A percentile compares a stretch with the other conserved stretches of the same genome.
phyloP scores from a whole-genome alignment of 2,113 vertebrate species.

The Proterorhinus semilunaris region DNA sequence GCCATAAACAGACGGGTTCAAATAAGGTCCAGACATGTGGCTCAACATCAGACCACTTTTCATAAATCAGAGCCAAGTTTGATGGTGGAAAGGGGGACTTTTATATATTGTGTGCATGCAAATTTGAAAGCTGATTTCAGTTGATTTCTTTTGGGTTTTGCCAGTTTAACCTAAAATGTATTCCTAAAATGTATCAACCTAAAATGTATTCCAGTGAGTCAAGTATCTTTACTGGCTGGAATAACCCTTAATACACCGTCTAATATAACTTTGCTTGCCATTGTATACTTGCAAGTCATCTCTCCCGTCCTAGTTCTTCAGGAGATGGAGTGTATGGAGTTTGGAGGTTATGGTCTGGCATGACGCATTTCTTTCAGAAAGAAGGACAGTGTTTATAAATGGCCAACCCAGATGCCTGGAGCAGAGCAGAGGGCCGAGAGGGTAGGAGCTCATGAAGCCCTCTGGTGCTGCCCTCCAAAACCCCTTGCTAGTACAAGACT shows the following conservation, averaged over 20 bases:
- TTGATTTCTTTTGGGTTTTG: too few species aligned
- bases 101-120: too few species aligned
- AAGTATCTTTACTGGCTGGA: background rate
- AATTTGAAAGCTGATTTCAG: too few species aligned
- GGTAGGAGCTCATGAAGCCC: constrained; percentile 34
- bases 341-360: constrained; percentile 45
- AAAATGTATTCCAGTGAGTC: background rate
- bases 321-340: constrained; percentile 34
- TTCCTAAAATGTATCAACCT: too few species aligned
- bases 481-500: constrained; percentile 22
- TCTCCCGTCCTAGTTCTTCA: constrained; percentile 50
- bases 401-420: constrained; percentile 61
- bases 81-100: too few species aligned
- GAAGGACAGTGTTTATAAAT: constrained; percentile 67
- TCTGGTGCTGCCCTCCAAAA: constrained; percentile 26
- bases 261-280: constrained; percentile 5
- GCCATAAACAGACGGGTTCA: background rate
- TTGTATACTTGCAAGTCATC: constrained; percentile 35
- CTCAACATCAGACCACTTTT: background rate
- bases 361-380: constrained; percentile 51
- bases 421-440: constrained; percentile 46
- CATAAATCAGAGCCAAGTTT: too few species aligned
- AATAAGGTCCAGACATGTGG: background rate
- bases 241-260: background rate
- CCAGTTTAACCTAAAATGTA: background rate